These are phyloP conservation scores for Omphaloscelis lunosa DNA, from an alignment of 2,888 invertebrate genomes.

Conservation along the genomic window DNA sequence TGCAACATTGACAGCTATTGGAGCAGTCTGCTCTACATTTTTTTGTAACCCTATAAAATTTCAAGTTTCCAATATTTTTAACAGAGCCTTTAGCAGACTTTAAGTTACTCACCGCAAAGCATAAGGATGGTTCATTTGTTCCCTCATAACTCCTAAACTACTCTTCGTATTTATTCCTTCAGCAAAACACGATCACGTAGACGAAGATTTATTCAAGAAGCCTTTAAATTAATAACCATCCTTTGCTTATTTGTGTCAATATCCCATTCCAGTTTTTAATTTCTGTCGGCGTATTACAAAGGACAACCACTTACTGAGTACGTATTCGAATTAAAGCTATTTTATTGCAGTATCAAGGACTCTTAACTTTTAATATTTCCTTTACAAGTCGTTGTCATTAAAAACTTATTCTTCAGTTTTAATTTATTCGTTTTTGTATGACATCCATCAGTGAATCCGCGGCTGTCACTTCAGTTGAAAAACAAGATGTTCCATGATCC, in stretches of 20 bases:
- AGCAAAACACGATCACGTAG: not conserved
- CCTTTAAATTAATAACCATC: not conserved
- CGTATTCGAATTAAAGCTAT: constrained; percentile 26
- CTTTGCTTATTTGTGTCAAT: constrained; percentile 16
- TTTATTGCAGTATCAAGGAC: constrained; percentile 27
- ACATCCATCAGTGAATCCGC: constrained; percentile 1
- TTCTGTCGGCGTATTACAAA: constrained; percentile 39
- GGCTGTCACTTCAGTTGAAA: not conserved
- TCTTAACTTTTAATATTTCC: constrained; percentile 39
- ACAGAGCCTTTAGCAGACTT: too few relatives aligned
- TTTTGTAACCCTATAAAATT: not conserved
- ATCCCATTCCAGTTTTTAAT: constrained; percentile 24
- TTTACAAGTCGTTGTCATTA: constrained; percentile 4
- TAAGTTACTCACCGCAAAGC: too few relatives aligned
- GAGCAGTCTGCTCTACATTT: not conserved
- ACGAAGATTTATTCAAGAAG: not conserved
- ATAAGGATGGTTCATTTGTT: too few relatives aligned
- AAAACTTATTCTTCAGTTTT: constrained; percentile 6
- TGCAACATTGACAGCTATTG: not conserved
- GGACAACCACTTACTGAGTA: constrained; percentile 12
- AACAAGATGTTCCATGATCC: not conserved
- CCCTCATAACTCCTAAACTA: not conserved
- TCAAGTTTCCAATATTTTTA: not conserved
- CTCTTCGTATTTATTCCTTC: not conserved
- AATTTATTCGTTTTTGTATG: constrained; percentile 1